These are phyloP conservation scores for Hedychridium roseum DNA, from an alignment of 2,888 invertebrate genomes.

Conservation along the genomic window DNA sequence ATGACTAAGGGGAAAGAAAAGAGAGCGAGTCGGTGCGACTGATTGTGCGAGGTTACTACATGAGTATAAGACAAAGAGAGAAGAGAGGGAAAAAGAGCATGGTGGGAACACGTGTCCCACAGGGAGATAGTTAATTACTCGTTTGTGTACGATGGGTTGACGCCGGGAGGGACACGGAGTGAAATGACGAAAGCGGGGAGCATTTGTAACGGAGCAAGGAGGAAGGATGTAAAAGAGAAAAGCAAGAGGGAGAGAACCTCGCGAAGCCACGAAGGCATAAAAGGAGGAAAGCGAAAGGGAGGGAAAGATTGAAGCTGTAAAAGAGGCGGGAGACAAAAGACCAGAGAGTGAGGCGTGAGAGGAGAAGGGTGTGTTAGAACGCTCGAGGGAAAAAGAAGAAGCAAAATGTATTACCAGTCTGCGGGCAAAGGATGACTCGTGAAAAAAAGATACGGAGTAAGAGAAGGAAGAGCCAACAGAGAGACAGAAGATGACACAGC, in stretches of 20 bases:
- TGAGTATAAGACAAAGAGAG: slow-evolving; percentile 20
- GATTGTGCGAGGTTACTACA: neutral
- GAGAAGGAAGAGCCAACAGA: too few species aligned
- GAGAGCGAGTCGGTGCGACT: slow-evolving; percentile 1
- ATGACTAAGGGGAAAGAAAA: slow-evolving; percentile 20
- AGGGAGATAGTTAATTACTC: slow-evolving; percentile 63
- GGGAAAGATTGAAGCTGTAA: too few species aligned
- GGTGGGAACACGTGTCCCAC: slow-evolving; percentile 61
- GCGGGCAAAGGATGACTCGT: too few species aligned
- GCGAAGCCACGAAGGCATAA: too few species aligned
- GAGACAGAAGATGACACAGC: too few species aligned
- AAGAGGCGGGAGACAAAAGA: too few species aligned
- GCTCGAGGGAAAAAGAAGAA: too few species aligned
- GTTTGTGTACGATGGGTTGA: slow-evolving; percentile 55
- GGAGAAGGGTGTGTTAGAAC: too few species aligned
- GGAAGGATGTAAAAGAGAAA: slow-evolving; percentile 8
- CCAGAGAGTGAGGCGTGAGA: too few species aligned
- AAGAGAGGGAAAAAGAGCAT: slow-evolving; percentile 30
- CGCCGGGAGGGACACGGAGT: slow-evolving; percentile 26
- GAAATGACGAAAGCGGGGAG: slow-evolving; percentile 24
- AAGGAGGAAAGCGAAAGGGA: too few species aligned
- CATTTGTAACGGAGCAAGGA: slow-evolving; percentile 14
- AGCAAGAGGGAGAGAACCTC: slow-evolving; percentile 15
- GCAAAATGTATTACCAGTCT: too few species aligned
- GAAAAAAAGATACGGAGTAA: too few species aligned